A percentile compares a stretch with the other conserved stretches of the same genome.
phyloP scores from a whole-genome alignment of 2,113 vertebrate species.

The Coreoperca whiteheadi region DNA sequence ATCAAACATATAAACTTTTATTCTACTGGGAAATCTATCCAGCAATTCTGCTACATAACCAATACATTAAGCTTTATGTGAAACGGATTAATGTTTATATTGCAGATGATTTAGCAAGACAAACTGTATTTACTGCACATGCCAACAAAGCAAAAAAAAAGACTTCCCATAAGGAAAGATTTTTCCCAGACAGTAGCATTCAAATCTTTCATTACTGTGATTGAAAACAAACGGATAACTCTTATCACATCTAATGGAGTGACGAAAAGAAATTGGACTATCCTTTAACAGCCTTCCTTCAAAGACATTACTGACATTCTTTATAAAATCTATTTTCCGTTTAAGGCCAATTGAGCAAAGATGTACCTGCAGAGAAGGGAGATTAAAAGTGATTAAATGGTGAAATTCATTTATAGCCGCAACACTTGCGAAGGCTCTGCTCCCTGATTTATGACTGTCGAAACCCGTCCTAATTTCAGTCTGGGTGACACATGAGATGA shows the following conservation, averaged over 20 bases:
- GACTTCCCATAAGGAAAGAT: not conserved
- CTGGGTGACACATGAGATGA: slow-evolving; percentile 57
- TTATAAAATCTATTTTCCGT: slow-evolving; percentile 88
- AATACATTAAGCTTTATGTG: slow-evolving; percentile 4
- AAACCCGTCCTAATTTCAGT: slow-evolving; percentile 64
- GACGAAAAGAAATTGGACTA: slow-evolving; percentile 8
- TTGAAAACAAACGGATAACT: slow-evolving; percentile 50
- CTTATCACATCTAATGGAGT: slow-evolving; percentile 43
- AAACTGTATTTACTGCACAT: not conserved
- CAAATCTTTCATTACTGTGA: slow-evolving; percentile 41
- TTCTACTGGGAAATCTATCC: not conserved
- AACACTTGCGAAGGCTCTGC: slow-evolving; percentile 31
- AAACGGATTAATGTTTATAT: slow-evolving; percentile 3
- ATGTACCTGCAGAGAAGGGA: slow-evolving; percentile 80
- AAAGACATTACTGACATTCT: slow-evolving; percentile 79
- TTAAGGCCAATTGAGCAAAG: slow-evolving; percentile 85
- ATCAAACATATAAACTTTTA: slow-evolving; percentile 7
- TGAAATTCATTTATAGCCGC: slow-evolving; percentile 56
- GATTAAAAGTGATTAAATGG: slow-evolving; percentile 69
- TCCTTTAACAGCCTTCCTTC: slow-evolving; percentile 28
- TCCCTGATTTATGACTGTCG: slow-evolving; percentile 64
- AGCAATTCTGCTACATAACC: slow-evolving; percentile 8
- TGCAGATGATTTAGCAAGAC: slow-evolving; percentile 24
- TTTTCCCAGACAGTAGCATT: not conserved
- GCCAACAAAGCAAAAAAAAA: slow-evolving; percentile 11